These are phyloP conservation scores for Lonchura striata DNA, from an alignment of 2,113 vertebrate species.

Conservation along the genomic window DNA sequence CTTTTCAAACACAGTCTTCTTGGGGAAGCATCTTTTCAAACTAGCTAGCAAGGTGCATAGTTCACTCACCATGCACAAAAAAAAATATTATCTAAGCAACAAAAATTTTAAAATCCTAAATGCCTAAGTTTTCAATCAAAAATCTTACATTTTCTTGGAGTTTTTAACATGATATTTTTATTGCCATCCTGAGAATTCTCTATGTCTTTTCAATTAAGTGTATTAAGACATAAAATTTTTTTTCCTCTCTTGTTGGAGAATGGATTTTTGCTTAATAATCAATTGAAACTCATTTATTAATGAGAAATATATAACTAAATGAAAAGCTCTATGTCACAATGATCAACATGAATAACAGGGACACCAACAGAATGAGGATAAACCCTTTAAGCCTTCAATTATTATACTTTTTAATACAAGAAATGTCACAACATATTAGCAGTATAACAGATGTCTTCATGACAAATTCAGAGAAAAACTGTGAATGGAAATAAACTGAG, in stretches of 20 bases:
- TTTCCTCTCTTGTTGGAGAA: neutral
- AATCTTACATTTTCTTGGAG: neutral
- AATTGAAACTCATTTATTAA: neutral
- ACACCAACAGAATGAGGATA: neutral
- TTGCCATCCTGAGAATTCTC: neutral
- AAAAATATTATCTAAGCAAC: neutral
- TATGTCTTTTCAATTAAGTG: neutral
- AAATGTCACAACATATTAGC: neutral
- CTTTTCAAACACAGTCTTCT: neutral
- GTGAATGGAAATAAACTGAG: neutral
- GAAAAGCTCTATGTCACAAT: neutral
- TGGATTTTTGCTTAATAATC: neutral
- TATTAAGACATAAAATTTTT: neutral
- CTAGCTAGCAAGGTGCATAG: neutral
- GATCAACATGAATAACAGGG: neutral
- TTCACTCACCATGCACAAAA: neutral
- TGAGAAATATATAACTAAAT: neutral
- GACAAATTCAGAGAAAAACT: neutral
- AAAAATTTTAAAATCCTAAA: neutral
- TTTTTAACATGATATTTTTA: neutral
- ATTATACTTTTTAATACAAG: neutral
- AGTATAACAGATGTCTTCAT: neutral
- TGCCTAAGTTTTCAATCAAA: neutral
- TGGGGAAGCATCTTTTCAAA: neutral
- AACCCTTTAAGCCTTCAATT: neutral